Percentiles rank a stretch among this genome's conserved stretches.
Conservation (phyloP, 2,888 invertebrate species). For the Drosophila falleni region DNA sequence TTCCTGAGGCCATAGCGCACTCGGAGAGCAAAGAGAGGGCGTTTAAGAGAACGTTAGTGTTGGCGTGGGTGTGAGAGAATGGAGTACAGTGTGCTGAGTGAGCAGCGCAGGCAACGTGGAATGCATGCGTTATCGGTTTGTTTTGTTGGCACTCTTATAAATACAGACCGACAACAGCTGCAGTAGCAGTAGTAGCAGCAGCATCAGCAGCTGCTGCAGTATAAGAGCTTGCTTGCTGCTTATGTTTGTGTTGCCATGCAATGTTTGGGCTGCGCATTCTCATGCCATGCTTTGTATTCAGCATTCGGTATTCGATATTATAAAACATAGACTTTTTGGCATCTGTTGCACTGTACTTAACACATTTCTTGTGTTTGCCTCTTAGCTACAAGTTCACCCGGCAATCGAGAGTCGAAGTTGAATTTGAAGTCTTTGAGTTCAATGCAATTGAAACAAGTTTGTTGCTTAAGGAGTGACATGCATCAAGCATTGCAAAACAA, state of each 20-base stretch:
- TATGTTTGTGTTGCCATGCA: constrained; percentile 54
- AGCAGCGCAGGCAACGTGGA: constrained; percentile 22
- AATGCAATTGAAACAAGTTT: constrained; percentile 68
- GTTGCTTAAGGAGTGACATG: constrained; percentile 44
- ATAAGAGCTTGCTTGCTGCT: constrained; percentile 41
- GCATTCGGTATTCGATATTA: constrained; percentile 13
- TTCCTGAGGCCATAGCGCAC: constrained; percentile 41
- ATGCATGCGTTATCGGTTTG: constrained; percentile 30
- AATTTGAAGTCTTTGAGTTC: constrained; percentile 42
- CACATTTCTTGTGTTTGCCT: constrained; percentile 1
- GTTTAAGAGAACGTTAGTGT: constrained; percentile 9
- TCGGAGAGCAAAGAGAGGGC: constrained; percentile 5
- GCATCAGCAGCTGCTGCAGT: constrained; percentile 16
- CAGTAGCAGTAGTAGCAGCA: constrained; percentile 23
- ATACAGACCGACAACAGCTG: neutral
- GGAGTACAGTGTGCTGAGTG: constrained; percentile 42
- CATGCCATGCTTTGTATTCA: constrained; percentile 12
- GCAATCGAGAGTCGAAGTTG: constrained; percentile 45
- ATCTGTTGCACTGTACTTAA: constrained; percentile 33
- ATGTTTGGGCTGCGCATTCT: constrained; percentile 32
- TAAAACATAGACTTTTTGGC: constrained; percentile 47
- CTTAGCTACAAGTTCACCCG: constrained; percentile 55
- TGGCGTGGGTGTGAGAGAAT: constrained; percentile 25
- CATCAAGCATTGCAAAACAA: constrained; percentile 37
- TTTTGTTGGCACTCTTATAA: constrained; percentile 37